Evolutionary conservation across 2,888 invertebrate species (phyloP).

Genomic region (Sipha maydis): DNA sequence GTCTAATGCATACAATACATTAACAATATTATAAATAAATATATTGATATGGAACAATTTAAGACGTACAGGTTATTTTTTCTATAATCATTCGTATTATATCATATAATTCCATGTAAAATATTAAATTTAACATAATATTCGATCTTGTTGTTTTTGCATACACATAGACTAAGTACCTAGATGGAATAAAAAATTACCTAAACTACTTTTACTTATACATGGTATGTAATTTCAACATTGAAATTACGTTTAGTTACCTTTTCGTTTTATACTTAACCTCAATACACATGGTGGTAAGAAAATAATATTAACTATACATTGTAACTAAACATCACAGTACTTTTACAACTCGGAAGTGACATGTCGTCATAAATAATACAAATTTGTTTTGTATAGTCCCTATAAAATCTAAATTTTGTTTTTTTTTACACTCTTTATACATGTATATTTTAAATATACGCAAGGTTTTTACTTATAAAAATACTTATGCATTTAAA

Average conservation of each 20-base stretch:
- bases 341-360: constrained; percentile 46
- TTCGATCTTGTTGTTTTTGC: no score
- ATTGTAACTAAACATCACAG: constrained; percentile 11
- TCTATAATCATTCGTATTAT: no score
- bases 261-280: background rate
- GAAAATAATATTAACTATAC: constrained; percentile 47
- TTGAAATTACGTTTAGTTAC: background rate
- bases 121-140: no score
- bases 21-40: no score
- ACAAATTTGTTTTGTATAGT: constrained; percentile 23
- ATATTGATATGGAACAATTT: no score
- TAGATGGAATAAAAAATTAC: background rate
- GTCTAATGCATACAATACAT: no score
- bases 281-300: constrained; percentile 25
- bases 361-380: constrained; percentile 29
- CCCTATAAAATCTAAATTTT: background rate
- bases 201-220: background rate
- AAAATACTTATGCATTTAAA: no score
- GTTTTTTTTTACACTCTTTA: constrained; percentile 16
- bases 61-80: no score
- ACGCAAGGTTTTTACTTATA: no score
- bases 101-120: no score
- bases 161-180: no score
- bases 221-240: background rate
- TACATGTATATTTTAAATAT: no score